Conservation (phyloP, 2,113 vertebrate species). For the Crypturellus undulatus region DNA sequence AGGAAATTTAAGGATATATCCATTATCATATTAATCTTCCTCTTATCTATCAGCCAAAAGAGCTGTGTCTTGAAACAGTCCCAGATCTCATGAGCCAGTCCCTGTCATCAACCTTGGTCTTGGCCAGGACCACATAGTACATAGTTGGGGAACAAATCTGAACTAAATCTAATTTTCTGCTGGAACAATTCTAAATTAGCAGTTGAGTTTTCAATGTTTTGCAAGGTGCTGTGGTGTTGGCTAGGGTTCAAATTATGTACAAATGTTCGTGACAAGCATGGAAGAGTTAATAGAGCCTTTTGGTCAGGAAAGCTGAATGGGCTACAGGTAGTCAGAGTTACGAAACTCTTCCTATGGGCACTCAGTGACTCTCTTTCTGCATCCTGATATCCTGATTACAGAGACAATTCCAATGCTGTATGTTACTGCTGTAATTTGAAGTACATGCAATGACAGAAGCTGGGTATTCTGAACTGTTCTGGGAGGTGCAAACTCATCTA, state of each 20-base stretch:
- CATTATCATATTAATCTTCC: conserved; percentile 29
- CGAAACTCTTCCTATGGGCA: background rate
- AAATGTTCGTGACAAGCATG: background rate
- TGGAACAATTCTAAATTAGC: background rate
- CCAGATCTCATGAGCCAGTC: background rate
- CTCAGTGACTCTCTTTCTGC: background rate
- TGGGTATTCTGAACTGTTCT: background rate
- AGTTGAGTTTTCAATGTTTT: background rate
- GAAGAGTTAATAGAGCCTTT: background rate
- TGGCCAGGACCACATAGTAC: background rate
- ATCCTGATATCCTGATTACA: rapidly evolving
- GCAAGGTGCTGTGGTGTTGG: background rate
- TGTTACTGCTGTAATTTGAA: background rate
- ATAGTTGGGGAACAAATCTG: background rate
- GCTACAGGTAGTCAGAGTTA: background rate
- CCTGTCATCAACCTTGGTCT: background rate
- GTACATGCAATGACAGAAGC: rapidly evolving
- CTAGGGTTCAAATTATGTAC: background rate
- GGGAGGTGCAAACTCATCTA: background rate
- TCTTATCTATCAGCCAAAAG: background rate
- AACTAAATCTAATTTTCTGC: conserved; percentile 13
- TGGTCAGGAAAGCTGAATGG: background rate
- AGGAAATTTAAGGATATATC: background rate
- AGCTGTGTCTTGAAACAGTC: background rate
- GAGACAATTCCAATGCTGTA: background rate